Percentiles rank a stretch among this genome's conserved stretches.
Evolutionary conservation across 2,797 vertebrate genomes (phyloP).

Genomic region (Phrynocephalus forsythii): DNA sequence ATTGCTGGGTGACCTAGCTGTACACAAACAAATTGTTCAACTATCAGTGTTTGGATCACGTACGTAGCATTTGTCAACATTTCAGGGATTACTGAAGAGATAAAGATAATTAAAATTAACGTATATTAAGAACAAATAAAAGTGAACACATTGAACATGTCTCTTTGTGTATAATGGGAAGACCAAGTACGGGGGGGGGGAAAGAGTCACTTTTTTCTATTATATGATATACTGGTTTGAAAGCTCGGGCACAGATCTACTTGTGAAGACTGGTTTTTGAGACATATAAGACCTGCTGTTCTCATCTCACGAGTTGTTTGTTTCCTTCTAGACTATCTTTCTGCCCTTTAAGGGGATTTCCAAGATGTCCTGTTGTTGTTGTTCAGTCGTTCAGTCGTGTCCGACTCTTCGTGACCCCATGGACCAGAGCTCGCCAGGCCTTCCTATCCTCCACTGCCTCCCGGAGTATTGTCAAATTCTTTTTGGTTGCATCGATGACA

Average conservation of each 20-base stretch:
- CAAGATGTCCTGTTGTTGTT: no score
- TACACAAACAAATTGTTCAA: background rate
- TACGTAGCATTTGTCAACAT: background rate
- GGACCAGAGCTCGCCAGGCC: no score
- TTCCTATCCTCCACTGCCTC: no score
- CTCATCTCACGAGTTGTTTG: background rate
- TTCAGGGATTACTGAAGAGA: background rate
- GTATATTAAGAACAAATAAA: conserved; percentile 1
- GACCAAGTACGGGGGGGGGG: background rate
- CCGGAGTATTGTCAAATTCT: no score
- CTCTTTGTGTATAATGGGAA: conserved; percentile 26
- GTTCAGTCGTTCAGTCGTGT: no score
- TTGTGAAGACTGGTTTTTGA: background rate
- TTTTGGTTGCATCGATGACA: no score
- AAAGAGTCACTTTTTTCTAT: fast-evolving
- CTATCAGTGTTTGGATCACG: conserved; percentile 8
- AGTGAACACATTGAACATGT: background rate
- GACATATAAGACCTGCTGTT: background rate
- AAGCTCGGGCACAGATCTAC: background rate
- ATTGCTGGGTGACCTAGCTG: background rate
- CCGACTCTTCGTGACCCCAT: no score
- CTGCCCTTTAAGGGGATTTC: background rate
- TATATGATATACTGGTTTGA: background rate
- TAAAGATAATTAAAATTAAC: conserved; percentile 7
- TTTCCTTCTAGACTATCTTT: background rate